Conservation (phyloP, 1,140 invertebrate genomes). For the Tetraneura akinire region DNA sequence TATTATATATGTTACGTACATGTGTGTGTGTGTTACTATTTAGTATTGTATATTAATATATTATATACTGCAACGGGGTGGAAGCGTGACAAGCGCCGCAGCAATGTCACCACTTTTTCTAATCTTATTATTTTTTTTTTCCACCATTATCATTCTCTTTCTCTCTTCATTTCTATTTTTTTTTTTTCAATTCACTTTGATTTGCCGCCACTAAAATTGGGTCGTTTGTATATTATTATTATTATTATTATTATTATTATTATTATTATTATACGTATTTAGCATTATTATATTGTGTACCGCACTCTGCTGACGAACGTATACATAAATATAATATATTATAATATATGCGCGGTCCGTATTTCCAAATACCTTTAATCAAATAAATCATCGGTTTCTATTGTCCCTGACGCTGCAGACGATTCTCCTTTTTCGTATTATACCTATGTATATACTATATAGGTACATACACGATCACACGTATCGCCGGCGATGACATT, state of each 20-base stretch:
- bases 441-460: too few relatives aligned
- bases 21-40: too few relatives aligned
- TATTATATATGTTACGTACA: too few relatives aligned
- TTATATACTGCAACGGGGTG: too few relatives aligned
- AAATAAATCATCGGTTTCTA: conserved; percentile 1
- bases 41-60: too few relatives aligned
- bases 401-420: background rate
- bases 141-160: too few relatives aligned
- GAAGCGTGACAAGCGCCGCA: conserved; percentile 14
- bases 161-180: too few relatives aligned
- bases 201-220: background rate
- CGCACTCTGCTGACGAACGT: too few relatives aligned
- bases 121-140: too few relatives aligned
- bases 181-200: conserved; percentile 35
- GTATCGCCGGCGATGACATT: background rate
- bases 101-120: background rate
- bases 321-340: too few relatives aligned
- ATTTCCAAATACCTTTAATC: background rate
- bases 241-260: background rate
- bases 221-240: conserved; percentile 9
- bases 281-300: background rate
- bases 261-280: conserved; percentile 6
- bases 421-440: background rate
- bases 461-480: background rate
- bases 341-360: background rate